Evolutionary conservation across 23 tunicate species (phyloP).

Genomic region (Phallusia fumigata): DNA sequence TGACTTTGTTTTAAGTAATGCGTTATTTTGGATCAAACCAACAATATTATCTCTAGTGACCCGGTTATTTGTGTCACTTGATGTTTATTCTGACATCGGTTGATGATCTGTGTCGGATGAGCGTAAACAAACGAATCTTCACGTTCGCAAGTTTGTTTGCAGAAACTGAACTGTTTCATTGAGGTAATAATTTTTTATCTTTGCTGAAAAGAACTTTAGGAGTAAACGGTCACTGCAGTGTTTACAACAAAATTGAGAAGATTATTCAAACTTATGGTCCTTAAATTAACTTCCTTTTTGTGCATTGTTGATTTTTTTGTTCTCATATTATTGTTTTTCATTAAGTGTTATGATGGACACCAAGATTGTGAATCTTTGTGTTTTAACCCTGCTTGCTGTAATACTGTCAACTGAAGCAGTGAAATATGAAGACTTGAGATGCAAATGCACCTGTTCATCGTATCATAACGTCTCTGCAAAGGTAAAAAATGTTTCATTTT

Average conservation of each 20-base stretch:
- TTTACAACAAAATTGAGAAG: too few species aligned
- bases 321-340: too few species aligned
- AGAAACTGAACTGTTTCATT: not conserved
- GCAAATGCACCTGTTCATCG: constrained; percentile 45
- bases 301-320: too few species aligned
- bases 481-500: constrained; percentile 20
- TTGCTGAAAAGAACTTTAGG: too few species aligned
- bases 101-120: not conserved
- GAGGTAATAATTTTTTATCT: too few species aligned
- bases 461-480: constrained; percentile 36
- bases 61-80: not conserved
- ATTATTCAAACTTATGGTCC: too few species aligned
- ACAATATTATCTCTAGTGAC: not conserved
- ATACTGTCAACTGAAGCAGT: not conserved
- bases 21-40: too few species aligned
- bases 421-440: constrained; percentile 43
- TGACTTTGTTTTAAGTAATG: too few species aligned
- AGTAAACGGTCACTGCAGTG: too few species aligned
- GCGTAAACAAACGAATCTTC: not conserved
- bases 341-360: too few species aligned
- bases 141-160: not conserved
- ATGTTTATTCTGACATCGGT: not conserved
- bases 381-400: not conserved
- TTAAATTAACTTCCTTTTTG: too few species aligned
- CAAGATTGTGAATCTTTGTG: not conserved